These are phyloP conservation scores for Pocota personata DNA, from an alignment of 2,888 invertebrate species.

Conservation along the genomic window DNA sequence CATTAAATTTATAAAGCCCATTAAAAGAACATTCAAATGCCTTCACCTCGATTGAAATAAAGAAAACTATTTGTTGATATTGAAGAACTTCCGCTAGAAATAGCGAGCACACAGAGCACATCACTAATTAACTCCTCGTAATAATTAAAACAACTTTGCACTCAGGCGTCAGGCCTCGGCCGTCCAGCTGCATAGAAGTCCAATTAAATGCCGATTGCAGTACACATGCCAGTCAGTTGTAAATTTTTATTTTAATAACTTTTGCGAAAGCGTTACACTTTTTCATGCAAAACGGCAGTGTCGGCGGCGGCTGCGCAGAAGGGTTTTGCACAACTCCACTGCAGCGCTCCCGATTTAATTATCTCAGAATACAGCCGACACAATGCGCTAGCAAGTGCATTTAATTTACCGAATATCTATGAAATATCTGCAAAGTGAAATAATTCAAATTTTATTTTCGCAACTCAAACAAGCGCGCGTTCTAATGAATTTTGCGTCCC, in stretches of 20 bases:
- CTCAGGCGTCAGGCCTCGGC: slow-evolving; percentile 29
- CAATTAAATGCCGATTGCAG: slow-evolving; percentile 69
- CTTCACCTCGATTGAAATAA: slow-evolving; percentile 22
- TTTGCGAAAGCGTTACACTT: slow-evolving; percentile 65
- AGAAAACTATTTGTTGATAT: slow-evolving; percentile 1
- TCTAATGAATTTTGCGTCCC: slow-evolving; percentile 56
- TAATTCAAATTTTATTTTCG: slow-evolving; percentile 70
- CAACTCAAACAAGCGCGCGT: slow-evolving; percentile 64
- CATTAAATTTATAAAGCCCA: not conserved
- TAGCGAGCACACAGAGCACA: slow-evolving; percentile 21
- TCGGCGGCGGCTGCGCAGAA: slow-evolving; percentile 48
- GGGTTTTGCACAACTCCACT: slow-evolving; percentile 37
- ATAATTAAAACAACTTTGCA: slow-evolving; percentile 66
- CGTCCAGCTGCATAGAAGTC: slow-evolving; percentile 30
- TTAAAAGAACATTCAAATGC: slow-evolving; percentile 1
- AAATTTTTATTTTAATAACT: slow-evolving; percentile 50
- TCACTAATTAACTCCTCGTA: slow-evolving; percentile 50
- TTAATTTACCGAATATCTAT: slow-evolving; percentile 55
- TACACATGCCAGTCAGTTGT: slow-evolving; percentile 35
- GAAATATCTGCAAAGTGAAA: slow-evolving; percentile 46
- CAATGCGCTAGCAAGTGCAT: slow-evolving; percentile 40
- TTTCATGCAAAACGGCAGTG: slow-evolving; percentile 45
- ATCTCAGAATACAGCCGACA: not conserved
- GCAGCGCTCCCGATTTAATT: slow-evolving; percentile 11
- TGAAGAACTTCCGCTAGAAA: slow-evolving; percentile 49